Evolutionary conservation across 2,113 vertebrate species (phyloP).

Genomic region (Mystacornis crossleyi): DNA sequence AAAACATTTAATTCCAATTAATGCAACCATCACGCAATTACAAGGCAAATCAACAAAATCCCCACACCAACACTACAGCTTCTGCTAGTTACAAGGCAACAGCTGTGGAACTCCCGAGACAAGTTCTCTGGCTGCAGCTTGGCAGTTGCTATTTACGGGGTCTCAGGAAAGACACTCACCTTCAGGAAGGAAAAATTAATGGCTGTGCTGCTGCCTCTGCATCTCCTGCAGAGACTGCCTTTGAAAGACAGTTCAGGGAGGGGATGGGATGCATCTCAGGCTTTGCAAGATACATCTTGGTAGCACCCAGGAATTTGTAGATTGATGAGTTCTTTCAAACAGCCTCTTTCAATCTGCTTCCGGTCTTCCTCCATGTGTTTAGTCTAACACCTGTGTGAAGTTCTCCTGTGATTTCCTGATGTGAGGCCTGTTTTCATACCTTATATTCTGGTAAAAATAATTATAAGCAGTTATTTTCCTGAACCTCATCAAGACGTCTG

Average conservation of each 20-base stretch:
- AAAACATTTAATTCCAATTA: background rate
- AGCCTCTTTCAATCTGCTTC: background rate
- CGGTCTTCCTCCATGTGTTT: background rate
- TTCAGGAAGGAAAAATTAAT: background rate
- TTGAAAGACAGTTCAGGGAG: background rate
- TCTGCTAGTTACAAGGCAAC: background rate
- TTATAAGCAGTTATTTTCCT: background rate
- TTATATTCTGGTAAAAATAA: background rate
- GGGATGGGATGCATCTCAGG: background rate
- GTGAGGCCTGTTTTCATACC: background rate
- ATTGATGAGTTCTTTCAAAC: background rate
- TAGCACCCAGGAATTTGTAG: background rate
- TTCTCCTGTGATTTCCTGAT: background rate
- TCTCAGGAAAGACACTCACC: background rate
- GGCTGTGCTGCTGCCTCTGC: background rate
- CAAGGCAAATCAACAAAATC: background rate
- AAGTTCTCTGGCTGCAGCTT: rapidly evolving
- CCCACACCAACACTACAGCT: background rate
- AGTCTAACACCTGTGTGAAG: background rate
- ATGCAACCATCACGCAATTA: background rate
- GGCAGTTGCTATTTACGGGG: background rate
- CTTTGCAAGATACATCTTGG: background rate
- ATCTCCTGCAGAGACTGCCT: background rate
- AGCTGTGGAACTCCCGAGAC: rapidly evolving
- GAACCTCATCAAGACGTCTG: background rate